Base-by-base conservation (phyloP, 2,797 vertebrate genomes). In the Lutjanus argentimaculatus region DNA sequence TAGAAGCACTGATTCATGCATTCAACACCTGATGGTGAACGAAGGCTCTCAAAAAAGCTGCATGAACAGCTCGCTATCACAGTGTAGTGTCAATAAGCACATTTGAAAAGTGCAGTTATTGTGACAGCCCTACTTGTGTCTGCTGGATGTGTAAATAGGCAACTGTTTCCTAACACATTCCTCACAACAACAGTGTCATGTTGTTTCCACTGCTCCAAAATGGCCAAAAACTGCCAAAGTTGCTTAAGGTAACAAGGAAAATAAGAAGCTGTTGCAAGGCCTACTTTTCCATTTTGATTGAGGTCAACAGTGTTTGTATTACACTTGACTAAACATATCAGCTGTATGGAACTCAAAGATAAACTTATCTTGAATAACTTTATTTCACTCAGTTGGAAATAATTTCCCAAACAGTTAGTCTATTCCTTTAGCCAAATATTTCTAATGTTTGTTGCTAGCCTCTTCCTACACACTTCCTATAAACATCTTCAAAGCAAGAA, bases 401-500 rank as follows among this genome's bases (percentile, higher is more conserved):
- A 40, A 62, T 56, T 51, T 48, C 13, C 40, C 12, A 30, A 75
- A 69, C 64, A 16, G 43, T 75, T 6, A 6, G 8, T 53, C 40
- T 43, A 51, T 70, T 65, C 19, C 21, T 52, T 25, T 42, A 12
- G 36, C 53, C 1, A 6, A 77, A 82, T 76, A 74, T 55, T 19
- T 66, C 48, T 17, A 36, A 22, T 74, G 30, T 52, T 77, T 62
- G 51, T 55, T 51, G n/a, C 14, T 15, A 22, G 56, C 10, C 10
- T 64, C 58, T 70, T 75, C 49, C 75, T 48, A 58, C 45, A 42
- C 43, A 67, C 61, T 21, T 67, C 53, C 71, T 74, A 64, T 84
- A 85, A 89, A 90, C 83, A 82, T 82, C 84, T 85, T 85, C 75
- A 87, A 88, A 87, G 81, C 42, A 71, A 53, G 49, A 79, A 57